Evolutionary conservation across 2,888 invertebrate genomes (phyloP), one percentile per base, ranked within the genome.

Genomic region (Cordilura impudica): DNA sequence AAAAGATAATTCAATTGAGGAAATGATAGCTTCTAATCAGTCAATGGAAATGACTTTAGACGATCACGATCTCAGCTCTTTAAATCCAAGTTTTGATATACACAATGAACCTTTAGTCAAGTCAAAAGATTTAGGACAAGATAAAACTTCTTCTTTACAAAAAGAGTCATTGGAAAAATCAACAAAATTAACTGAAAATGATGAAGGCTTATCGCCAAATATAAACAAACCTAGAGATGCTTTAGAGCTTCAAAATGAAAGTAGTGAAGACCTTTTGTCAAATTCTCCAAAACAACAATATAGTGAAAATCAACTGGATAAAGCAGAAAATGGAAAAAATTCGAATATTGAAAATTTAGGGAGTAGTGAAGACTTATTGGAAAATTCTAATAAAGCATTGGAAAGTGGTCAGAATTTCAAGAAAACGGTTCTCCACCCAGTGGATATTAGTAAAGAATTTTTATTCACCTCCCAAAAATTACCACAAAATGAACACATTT

Each of bases 1-100:
- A 47, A 86, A 87, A 65, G 89, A 89, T 83, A 83, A 89, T 65
- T 89, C 89, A 1, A 78, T 89, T 58, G 89, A 89, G 47, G 89
- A 89, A 74, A 84, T 89, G 8, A 76, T 89, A 2, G 87, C 86
- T 26, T 84, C 86, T 1, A 89, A 89, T 79, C 85, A 87, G 18
- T 88, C 89, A 0, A 82, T 89, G 4, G 88, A 89, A 71, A 83
- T 88, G 19, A 87, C 85, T 0, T 84, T 88, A 16, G 88, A 88
- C 18, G 85, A 84, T 0, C 84, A 83, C 4, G 84, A 85, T 71
- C 35, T 84, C 6, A 85, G 84, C 51, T 83, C 84, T 7, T 47
- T 84, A 8, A 82, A 83, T 78, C 81, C 83, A 1, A 84, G 84
- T 65, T 81, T 84, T 58, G 82, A 84, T 61, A 78, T 82, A n/a